phyloP scores from a whole-genome alignment of 1,140 invertebrate species.

The Temnothorax curvispinosus region DNA sequence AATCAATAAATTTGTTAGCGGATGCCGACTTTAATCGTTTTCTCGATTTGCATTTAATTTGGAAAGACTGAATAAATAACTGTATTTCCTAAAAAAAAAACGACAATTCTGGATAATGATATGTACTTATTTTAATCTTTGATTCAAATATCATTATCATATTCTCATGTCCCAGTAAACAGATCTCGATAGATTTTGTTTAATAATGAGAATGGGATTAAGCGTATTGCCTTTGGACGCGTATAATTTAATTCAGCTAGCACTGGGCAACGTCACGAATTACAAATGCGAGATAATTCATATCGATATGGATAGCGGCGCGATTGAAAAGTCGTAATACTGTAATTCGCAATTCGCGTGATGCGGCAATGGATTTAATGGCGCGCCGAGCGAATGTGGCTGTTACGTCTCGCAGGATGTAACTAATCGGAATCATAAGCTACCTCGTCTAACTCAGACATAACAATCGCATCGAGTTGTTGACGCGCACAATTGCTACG shows the following conservation, averaged over 20 bases:
- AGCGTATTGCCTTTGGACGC: not conserved
- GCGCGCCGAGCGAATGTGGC: conserved; percentile 3
- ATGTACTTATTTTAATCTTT: not conserved
- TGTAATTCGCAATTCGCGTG: conserved; percentile 13
- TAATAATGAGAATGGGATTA: not conserved
- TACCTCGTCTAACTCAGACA: conserved; percentile 54
- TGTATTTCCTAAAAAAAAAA: not conserved
- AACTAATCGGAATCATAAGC: conserved; percentile 67
- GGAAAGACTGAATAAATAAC: not conserved
- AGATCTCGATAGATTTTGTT: not conserved
- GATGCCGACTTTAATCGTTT: not conserved
- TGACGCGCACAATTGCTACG: conserved; percentile 35
- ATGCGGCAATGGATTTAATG: conserved; percentile 45
- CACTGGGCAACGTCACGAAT: not conserved
- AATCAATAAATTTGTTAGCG: conserved; percentile 5
- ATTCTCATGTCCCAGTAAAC: not conserved
- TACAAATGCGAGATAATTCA: not conserved
- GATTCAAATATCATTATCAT: not conserved
- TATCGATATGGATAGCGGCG: conserved; percentile 6
- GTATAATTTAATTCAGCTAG: conserved; percentile 23
- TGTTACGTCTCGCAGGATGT: conserved; percentile 55
- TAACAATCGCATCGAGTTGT: conserved; percentile 49
- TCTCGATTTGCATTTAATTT: not conserved
- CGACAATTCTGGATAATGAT: not conserved
- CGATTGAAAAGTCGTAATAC: conserved; percentile 63